Evolutionary conservation across 2,113 vertebrate species (phyloP).

Genomic region (Emydura subglobosa): DNA sequence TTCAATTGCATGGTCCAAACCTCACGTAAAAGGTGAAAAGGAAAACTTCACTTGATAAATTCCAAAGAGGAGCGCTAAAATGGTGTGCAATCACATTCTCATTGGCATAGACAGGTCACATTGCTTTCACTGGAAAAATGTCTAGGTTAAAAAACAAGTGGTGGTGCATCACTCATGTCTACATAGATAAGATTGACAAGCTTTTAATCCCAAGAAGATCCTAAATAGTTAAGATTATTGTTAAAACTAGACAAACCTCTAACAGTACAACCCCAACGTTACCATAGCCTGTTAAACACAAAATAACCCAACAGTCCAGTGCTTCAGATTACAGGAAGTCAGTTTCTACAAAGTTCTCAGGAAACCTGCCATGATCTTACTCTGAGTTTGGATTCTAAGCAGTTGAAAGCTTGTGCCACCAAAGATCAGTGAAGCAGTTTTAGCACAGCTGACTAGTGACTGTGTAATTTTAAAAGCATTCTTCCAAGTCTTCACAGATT

Average conservation of each 20-base stretch:
- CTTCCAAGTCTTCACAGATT: conserved; percentile 42
- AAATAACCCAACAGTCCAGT: not conserved
- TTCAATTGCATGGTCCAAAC: not conserved
- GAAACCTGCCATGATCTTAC: conserved; percentile 24
- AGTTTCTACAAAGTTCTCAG: conserved; percentile 1
- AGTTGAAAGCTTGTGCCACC: conserved; percentile 22
- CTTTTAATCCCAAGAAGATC: not conserved
- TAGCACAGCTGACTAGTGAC: conserved; percentile 53
- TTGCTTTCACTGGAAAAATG: not conserved
- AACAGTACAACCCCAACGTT: not conserved
- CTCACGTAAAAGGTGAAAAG: not conserved
- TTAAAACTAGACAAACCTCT: not conserved
- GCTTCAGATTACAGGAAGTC: not conserved
- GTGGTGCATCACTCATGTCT: not conserved
- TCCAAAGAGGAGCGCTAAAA: not conserved
- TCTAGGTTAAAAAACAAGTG: not conserved
- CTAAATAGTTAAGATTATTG: not conserved
- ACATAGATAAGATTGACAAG: not conserved
- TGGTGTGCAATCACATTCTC: not conserved
- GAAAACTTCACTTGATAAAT: not conserved
- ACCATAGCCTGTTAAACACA: fast-evolving
- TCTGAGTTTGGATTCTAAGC: conserved; percentile 16
- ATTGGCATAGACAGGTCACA: not conserved
- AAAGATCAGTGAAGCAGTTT: conserved; percentile 53
- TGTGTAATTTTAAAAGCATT: conserved; percentile 47